phyloP scores from a whole-genome alignment of 2,888 invertebrate genomes.

The Diplazon laetatorius region DNA sequence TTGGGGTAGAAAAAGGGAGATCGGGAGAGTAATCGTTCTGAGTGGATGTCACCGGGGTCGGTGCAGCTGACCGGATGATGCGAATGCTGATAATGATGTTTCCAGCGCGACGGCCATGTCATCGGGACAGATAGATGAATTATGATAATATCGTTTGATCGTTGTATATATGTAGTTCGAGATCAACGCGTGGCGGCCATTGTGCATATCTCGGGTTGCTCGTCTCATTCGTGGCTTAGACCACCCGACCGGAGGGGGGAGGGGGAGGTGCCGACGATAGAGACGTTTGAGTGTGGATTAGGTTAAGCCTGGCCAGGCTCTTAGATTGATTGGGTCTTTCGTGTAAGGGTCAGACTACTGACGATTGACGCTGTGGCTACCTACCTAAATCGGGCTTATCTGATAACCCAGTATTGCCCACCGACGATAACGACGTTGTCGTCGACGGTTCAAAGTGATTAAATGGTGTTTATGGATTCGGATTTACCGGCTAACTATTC shows the following conservation, averaged over 20 bases:
- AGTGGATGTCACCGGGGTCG: slow-evolving; percentile 52
- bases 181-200: neutral
- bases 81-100: slow-evolving; percentile 50
- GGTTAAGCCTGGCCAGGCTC: slow-evolving; percentile 40
- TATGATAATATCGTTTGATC: slow-evolving; percentile 55
- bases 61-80: slow-evolving; percentile 60
- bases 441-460: slow-evolving; percentile 25
- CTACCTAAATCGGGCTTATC: slow-evolving; percentile 14
- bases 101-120: slow-evolving; percentile 33
- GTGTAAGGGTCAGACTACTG: slow-evolving; percentile 57
- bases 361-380: slow-evolving; percentile 48
- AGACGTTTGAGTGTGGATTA: slow-evolving; percentile 56
- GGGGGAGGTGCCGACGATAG: slow-evolving; percentile 37
- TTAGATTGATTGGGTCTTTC: slow-evolving; percentile 57
- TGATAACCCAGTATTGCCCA: slow-evolving; percentile 22
- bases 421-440: slow-evolving; percentile 41
- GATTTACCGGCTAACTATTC: neutral
- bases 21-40: slow-evolving; percentile 60
- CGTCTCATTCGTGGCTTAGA: slow-evolving; percentile 16
- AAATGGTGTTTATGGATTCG: slow-evolving; percentile 21
- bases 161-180: slow-evolving; percentile 12
- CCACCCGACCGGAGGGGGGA: slow-evolving; percentile 10
- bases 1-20: slow-evolving; percentile 24
- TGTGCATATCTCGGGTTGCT: neutral
- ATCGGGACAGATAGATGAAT: slow-evolving; percentile 58